A percentile compares a stretch with the other conserved stretches of the same genome.
Evolutionary conservation across 2,888 invertebrate genomes (phyloP).

Genomic region (Autographa pulchrina): DNA sequence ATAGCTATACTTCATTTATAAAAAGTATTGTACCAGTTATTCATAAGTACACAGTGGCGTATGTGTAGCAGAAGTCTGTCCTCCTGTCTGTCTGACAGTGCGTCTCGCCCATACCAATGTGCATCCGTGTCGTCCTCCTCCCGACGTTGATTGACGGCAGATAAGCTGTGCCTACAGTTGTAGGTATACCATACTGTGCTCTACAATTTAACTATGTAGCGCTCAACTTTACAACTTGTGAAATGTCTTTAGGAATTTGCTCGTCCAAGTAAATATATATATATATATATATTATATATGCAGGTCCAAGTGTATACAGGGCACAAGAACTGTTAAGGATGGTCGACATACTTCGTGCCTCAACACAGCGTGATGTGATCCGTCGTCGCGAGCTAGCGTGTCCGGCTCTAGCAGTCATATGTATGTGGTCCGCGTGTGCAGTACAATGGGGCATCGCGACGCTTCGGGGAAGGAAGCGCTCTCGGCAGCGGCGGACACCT

Average conservation of each 20-base stretch:
- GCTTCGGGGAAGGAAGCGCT: conserved; percentile 81
- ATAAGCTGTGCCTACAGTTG: conserved; percentile 14
- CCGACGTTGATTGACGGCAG: conserved; percentile 11
- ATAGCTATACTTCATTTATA: too few relatives aligned
- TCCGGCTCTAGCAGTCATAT: conserved; percentile 25
- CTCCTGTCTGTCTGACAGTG: conserved; percentile 11
- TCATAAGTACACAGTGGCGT: too few relatives aligned
- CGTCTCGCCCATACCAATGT: conserved; percentile 10
- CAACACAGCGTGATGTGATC: not conserved
- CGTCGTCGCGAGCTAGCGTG: not conserved
- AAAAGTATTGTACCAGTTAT: too few relatives aligned
- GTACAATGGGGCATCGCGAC: conserved; percentile 66
- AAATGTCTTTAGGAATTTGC: too few relatives aligned
- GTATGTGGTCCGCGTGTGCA: conserved; percentile 68
- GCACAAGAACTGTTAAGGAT: not conserved
- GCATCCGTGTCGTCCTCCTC: conserved; percentile 11
- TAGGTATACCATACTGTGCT: not conserved
- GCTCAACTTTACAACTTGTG: too few relatives aligned
- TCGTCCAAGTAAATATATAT: too few relatives aligned
- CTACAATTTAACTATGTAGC: too few relatives aligned
- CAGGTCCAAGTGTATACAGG: too few relatives aligned
- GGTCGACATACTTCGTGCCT: not conserved
- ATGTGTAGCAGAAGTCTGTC: not conserved
- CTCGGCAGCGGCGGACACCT: conserved; percentile 70
- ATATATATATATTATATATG: too few relatives aligned